These are phyloP conservation scores for Lottia scabra DNA, from an alignment of 2,888 invertebrate species.

Conservation along the genomic window DNA sequence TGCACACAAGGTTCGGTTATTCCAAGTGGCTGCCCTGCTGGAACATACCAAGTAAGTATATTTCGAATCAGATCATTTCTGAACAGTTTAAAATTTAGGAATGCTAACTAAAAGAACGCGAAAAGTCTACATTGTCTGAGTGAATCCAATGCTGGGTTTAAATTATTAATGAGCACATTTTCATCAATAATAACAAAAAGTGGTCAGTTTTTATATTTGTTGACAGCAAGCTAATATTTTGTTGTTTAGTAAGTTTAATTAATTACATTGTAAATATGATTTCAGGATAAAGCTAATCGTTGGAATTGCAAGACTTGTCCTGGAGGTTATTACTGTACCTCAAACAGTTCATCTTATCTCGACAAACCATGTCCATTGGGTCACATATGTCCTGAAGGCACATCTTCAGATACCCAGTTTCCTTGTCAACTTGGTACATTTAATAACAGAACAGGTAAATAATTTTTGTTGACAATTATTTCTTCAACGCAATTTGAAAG, in stretches of 20 bases:
- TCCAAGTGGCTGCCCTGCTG: conserved; percentile 60
- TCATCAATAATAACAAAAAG: too few species aligned
- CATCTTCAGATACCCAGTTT: conserved; percentile 47
- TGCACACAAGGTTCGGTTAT: conserved; percentile 54
- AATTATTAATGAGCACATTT: too few species aligned
- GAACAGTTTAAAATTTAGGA: neutral
- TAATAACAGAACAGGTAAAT: conserved; percentile 62
- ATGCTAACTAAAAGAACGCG: too few species aligned
- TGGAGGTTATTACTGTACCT: conserved; percentile 58
- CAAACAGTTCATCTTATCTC: conserved; percentile 53
- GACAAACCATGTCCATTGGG: conserved; percentile 62
- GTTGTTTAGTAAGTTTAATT: neutral
- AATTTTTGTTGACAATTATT: too few species aligned
- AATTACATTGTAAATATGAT: neutral
- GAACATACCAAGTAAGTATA: conserved; percentile 61
- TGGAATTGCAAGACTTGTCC: conserved; percentile 56
- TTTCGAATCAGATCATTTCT: too few species aligned
- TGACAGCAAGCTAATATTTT: too few species aligned
- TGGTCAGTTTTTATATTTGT: too few species aligned
- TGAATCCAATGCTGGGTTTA: too few species aligned
- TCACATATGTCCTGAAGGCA: conserved; percentile 60
- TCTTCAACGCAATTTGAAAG: too few species aligned
- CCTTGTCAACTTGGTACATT: conserved; percentile 62
- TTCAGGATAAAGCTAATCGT: conserved; percentile 53
- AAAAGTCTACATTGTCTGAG: too few species aligned